Conservation (phyloP, 2,888 invertebrate genomes). For the Melipona beecheii region DNA sequence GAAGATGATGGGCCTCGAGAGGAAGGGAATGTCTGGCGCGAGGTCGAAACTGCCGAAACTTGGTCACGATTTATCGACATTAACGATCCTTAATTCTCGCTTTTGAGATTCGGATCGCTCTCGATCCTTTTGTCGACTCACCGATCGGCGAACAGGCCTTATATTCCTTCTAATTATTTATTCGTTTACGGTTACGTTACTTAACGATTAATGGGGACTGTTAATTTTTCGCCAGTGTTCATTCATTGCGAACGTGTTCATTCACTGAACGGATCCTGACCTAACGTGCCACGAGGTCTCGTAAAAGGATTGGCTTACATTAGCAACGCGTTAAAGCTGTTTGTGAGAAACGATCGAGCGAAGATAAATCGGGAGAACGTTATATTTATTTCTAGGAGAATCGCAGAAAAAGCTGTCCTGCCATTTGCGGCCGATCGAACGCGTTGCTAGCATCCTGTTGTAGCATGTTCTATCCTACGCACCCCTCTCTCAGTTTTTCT, state of each 20-base stretch:
- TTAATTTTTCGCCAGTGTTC: no score
- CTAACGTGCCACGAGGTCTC: no score
- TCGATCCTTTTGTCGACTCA: not conserved
- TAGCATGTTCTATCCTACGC: constrained; percentile 52
- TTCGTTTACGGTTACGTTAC: no score
- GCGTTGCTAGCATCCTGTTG: constrained; percentile 72
- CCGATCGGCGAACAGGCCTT: no score
- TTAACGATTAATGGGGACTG: no score
- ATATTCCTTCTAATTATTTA: not conserved
- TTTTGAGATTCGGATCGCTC: constrained; percentile 17
- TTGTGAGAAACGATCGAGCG: constrained; percentile 58
- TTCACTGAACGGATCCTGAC: no score
- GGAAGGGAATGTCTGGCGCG: not conserved
- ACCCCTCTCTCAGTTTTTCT: constrained; percentile 48
- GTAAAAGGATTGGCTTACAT: not conserved
- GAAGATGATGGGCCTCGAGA: not conserved
- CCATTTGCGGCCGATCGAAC: constrained; percentile 68
- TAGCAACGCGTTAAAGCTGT: constrained; percentile 19
- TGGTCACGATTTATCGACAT: constrained; percentile 59
- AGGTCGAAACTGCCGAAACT: constrained; percentile 53
- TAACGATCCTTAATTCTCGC: constrained; percentile 63
- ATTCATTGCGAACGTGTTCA: no score
- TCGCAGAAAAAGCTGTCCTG: constrained; percentile 69
- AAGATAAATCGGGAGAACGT: constrained; percentile 69
- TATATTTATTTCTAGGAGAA: constrained; percentile 75